phyloP scores from a whole-genome alignment of 2,797 vertebrate species.

The Lutjanus argentimaculatus region DNA sequence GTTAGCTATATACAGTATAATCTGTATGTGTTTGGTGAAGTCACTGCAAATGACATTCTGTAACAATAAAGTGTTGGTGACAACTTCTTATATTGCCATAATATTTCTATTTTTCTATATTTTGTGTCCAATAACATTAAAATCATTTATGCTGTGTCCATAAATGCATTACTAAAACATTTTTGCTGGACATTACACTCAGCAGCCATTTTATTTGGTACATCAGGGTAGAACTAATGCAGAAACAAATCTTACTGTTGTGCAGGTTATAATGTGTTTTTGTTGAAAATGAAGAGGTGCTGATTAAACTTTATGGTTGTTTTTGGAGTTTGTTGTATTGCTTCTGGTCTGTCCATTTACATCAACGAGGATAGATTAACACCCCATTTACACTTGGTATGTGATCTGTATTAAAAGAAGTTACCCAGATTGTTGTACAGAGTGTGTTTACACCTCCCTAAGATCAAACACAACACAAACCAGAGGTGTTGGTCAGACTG shows the following conservation, averaged over 20 bases:
- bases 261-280: slow-evolving; percentile 1
- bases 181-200: not conserved
- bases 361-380: not conserved
- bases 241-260: not conserved
- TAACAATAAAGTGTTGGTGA: no score
- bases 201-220: not conserved
- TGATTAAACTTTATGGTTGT: not conserved
- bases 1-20: no score
- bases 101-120: not conserved
- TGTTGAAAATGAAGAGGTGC: not conserved
- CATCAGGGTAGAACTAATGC: not conserved
- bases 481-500: no score
- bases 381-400: no score
- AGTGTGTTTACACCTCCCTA: no score
- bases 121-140: not conserved
- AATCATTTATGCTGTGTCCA: not conserved
- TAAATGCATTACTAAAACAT: not conserved
- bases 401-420: no score
- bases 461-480: no score
- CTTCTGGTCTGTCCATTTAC: not conserved
- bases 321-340: not conserved
- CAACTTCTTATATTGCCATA: not conserved
- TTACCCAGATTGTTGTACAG: no score
- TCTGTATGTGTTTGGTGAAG: not conserved
- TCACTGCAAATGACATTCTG: not conserved